Evolutionary conservation across 1,140 invertebrate species (phyloP).

Genomic region (Gryon sp.): DNA sequence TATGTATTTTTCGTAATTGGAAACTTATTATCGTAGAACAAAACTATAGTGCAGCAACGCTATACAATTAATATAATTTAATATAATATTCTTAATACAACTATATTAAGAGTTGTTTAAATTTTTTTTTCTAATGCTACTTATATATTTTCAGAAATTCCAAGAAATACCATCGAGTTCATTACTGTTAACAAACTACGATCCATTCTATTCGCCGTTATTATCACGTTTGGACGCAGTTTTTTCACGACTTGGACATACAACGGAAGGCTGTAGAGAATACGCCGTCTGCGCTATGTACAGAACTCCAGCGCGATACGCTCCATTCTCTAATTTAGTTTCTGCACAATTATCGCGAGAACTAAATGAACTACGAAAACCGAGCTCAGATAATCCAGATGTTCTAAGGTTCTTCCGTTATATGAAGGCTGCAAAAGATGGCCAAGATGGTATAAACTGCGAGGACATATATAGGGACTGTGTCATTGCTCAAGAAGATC

Average conservation of each 20-base stretch:
- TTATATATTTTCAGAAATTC: conserved; percentile 83
- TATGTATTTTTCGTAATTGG: no score
- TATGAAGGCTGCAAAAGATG: conserved; percentile 92
- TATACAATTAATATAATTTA: no score
- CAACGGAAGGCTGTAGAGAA: conserved; percentile 87
- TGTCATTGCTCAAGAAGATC: conserved; percentile 81
- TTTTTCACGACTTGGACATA: conserved; percentile 86
- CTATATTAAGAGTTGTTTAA: no score
- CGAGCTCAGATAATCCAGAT: conserved; percentile 89
- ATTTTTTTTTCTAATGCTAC: no score
- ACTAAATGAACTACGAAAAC: conserved; percentile 89
- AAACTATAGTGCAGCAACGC: no score
- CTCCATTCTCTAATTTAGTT: conserved; percentile 91
- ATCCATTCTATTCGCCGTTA: conserved; percentile 91
- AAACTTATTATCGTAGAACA: no score
- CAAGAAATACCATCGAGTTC: conserved; percentile 91
- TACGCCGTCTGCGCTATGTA: conserved; percentile 92
- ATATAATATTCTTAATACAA: no score
- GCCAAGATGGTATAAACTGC: conserved; percentile 88
- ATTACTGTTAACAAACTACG: conserved; percentile 89
- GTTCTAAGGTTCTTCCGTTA: conserved; percentile 92
- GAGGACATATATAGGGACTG: conserved; percentile 78
- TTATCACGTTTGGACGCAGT: conserved; percentile 89
- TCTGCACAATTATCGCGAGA: conserved; percentile 92
- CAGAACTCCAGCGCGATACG: conserved; percentile 89